Percentiles rank a stretch among this genome's conserved stretches.
These are phyloP conservation scores for Ciona savignyi DNA, from an alignment of 23 tunicate species.

Conservation along the genomic window DNA sequence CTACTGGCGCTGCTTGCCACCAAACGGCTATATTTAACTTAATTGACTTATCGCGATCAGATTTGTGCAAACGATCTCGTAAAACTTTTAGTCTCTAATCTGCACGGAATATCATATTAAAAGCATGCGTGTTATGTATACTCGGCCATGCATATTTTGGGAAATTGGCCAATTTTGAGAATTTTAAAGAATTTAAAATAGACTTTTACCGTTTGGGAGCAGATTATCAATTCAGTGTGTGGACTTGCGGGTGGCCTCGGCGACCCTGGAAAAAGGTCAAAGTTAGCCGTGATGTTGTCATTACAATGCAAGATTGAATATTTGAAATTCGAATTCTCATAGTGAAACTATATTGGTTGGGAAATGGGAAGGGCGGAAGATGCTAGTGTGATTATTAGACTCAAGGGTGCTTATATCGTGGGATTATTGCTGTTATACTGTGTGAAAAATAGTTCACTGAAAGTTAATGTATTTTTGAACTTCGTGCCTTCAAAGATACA, in stretches of 20 bases:
- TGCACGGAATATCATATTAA: too few relatives aligned
- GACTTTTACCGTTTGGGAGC: too few relatives aligned
- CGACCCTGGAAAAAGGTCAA: conserved; percentile 10
- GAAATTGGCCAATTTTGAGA: too few relatives aligned
- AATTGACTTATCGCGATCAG: neutral
- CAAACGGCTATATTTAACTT: neutral
- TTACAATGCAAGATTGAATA: neutral
- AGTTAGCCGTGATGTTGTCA: neutral
- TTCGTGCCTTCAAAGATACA: neutral
- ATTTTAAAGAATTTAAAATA: too few relatives aligned
- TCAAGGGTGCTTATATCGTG: neutral
- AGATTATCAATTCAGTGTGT: conserved; percentile 1
- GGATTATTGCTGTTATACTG: neutral
- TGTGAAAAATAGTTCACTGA: neutral
- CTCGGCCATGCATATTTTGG: too few relatives aligned
- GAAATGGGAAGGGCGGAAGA: neutral
- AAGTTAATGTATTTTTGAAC: neutral
- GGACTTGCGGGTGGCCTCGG: conserved; percentile 7
- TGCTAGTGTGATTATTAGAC: too few relatives aligned
- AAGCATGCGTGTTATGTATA: too few relatives aligned
- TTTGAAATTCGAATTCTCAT: neutral
- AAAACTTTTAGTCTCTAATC: too few relatives aligned
- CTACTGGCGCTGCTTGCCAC: neutral
- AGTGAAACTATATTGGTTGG: neutral
- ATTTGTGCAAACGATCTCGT: too few relatives aligned